Conservation (phyloP, 2,888 invertebrate species). For the Rapana venosa region DNA sequence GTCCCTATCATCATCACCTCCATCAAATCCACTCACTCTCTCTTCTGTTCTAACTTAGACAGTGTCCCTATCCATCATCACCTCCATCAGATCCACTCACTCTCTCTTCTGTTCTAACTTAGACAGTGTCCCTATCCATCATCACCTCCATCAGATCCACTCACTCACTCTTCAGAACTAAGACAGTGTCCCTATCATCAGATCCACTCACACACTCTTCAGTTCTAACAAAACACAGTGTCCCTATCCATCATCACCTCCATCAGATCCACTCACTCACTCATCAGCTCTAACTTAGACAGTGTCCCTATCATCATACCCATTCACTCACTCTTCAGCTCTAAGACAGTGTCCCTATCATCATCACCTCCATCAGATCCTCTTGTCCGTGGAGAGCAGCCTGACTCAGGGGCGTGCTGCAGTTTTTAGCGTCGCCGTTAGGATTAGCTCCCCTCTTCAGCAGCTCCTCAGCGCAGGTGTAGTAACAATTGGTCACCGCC, state of each 20-base stretch:
- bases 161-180: too few relatives aligned
- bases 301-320: not conserved
- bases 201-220: too few relatives aligned
- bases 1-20: too few relatives aligned
- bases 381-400: constrained; percentile 28
- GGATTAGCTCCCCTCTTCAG: constrained; percentile 36
- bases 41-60: too few relatives aligned
- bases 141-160: too few relatives aligned
- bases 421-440: constrained; percentile 23
- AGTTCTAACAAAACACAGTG: not conserved
- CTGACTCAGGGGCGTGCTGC: constrained; percentile 19
- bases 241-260: not conserved
- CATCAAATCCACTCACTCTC: too few relatives aligned
- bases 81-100: too few relatives aligned
- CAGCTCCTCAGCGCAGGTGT: not conserved
- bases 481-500: constrained; percentile 33
- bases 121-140: too few relatives aligned
- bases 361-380: constrained; percentile 26
- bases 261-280: not conserved
- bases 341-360: not conserved
- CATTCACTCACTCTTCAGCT: not conserved
- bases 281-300: not conserved
- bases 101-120: too few relatives aligned
- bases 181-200: too few relatives aligned
- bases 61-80: too few relatives aligned